Percentiles rank a stretch among this genome's conserved stretches.
Evolutionary conservation across 2,888 invertebrate genomes (phyloP).

Genomic region (Cephus sareptanus): DNA sequence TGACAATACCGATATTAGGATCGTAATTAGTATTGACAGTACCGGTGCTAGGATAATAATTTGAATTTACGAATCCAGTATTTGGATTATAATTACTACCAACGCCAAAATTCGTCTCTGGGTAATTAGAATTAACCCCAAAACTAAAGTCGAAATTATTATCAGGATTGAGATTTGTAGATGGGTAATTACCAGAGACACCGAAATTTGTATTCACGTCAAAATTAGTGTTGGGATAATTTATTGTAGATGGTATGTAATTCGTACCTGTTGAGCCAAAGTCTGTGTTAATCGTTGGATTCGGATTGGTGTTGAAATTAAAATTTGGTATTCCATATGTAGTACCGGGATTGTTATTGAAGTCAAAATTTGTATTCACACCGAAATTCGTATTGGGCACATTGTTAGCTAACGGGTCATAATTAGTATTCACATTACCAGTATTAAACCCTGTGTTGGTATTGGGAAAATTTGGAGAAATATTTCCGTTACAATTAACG

Average conservation of each 20-base stretch:
- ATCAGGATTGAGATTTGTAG: constrained; percentile 11
- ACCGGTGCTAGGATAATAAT: neutral
- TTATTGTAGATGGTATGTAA: neutral
- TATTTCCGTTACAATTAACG: neutral
- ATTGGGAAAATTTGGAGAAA: neutral
- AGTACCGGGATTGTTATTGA: constrained; percentile 1
- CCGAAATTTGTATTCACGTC: constrained; percentile 9
- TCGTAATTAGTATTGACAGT: neutral
- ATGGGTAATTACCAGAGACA: constrained; percentile 12
- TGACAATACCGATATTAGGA: constrained; percentile 1
- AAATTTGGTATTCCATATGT: neutral
- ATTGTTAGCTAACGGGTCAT: neutral
- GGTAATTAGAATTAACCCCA: constrained; percentile 17
- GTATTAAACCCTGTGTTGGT: neutral
- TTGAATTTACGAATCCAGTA: constrained; percentile 6
- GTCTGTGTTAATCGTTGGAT: neutral
- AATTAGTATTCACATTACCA: neutral
- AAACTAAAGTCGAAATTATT: constrained; percentile 15
- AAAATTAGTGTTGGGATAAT: neutral
- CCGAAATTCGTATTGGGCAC: neutral
- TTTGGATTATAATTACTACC: neutral
- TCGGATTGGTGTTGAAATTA: neutral
- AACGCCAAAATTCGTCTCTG: neutral
- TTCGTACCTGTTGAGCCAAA: neutral
- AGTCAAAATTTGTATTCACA: neutral